Percentiles rank a stretch among this genome's conserved stretches.
phyloP scores from a whole-genome alignment of 2,113 vertebrate species.

The Lonchura striata region DNA sequence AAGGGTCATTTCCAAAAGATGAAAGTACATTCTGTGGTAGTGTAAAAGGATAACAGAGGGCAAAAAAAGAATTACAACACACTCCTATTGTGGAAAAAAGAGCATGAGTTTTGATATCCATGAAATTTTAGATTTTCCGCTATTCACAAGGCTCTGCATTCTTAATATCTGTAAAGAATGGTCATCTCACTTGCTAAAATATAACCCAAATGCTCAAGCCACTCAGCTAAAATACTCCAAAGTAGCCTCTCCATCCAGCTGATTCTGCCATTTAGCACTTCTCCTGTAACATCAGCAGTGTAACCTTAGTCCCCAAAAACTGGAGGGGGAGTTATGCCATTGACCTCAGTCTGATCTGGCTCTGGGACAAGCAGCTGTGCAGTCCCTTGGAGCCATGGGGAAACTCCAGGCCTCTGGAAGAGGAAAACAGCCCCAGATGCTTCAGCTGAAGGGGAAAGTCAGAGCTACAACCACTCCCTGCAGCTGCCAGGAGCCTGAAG shows the following conservation, averaged over 20 bases:
- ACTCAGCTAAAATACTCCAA: constrained; percentile 13
- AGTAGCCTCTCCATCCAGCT: constrained; percentile 38
- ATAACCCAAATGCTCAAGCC: not conserved
- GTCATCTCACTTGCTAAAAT: constrained; percentile 51
- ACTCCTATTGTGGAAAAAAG: constrained; percentile 28
- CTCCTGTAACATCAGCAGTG: constrained; percentile 10
- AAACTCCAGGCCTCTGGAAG: not conserved
- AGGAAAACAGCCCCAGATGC: not conserved
- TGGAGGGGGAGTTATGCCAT: not conserved
- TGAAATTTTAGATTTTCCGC: constrained; percentile 67
- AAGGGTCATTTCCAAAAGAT: constrained; percentile 37
- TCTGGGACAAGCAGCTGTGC: not conserved
- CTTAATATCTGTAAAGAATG: constrained; percentile 66
- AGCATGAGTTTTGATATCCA: constrained; percentile 43
- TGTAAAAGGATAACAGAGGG: constrained; percentile 41
- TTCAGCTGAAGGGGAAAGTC: not conserved
- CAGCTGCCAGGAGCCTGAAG: not conserved
- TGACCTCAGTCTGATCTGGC: not conserved
- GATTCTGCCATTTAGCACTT: constrained; percentile 44
- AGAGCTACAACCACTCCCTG: not conserved
- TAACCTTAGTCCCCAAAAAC: constrained; percentile 45
- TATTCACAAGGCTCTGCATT: constrained; percentile 55
- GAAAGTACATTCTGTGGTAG: constrained; percentile 19
- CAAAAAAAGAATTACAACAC: constrained; percentile 38
- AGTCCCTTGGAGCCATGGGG: not conserved